Percentiles rank a stretch among this genome's conserved stretches.
phyloP scores from a whole-genome alignment of 1,140 invertebrate species.

The Trichogramma pretiosum region DNA sequence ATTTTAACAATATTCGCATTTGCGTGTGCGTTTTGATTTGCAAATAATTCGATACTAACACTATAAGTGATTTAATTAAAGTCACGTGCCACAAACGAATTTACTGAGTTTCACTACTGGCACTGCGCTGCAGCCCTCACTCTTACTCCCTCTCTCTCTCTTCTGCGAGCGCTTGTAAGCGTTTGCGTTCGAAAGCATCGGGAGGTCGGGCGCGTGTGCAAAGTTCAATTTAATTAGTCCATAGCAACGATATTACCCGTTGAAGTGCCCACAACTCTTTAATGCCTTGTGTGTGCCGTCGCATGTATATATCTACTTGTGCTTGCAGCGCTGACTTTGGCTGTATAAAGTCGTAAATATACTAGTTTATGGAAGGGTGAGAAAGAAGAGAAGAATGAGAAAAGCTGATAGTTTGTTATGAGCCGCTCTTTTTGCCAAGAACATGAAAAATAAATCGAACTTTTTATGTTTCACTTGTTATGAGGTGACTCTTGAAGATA shows the following conservation, averaged over 20 bases:
- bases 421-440: too few species aligned
- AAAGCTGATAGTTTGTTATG: too few species aligned
- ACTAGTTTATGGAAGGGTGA: too few species aligned
- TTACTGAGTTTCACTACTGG: conserved; percentile 9
- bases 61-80: conserved; percentile 14
- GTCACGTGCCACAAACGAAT: conserved; percentile 13
- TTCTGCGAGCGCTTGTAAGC: too few species aligned
- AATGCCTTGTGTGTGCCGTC: too few species aligned
- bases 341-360: too few species aligned
- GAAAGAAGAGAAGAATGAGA: too few species aligned
- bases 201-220: neutral
- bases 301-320: too few species aligned
- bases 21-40: conserved; percentile 1
- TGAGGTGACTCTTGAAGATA: too few species aligned
- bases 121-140: neutral
- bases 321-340: too few species aligned
- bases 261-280: conserved; percentile 16
- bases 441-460: too few species aligned
- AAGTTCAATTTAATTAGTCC: conserved; percentile 18
- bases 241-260: conserved; percentile 10
- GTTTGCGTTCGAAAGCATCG: neutral
- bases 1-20: neutral
- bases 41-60: conserved; percentile 9
- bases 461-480: too few species aligned
- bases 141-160: neutral